These are phyloP conservation scores for Trissolcus japonicus DNA, from an alignment of 2,888 invertebrate genomes.

Conservation along the genomic window DNA sequence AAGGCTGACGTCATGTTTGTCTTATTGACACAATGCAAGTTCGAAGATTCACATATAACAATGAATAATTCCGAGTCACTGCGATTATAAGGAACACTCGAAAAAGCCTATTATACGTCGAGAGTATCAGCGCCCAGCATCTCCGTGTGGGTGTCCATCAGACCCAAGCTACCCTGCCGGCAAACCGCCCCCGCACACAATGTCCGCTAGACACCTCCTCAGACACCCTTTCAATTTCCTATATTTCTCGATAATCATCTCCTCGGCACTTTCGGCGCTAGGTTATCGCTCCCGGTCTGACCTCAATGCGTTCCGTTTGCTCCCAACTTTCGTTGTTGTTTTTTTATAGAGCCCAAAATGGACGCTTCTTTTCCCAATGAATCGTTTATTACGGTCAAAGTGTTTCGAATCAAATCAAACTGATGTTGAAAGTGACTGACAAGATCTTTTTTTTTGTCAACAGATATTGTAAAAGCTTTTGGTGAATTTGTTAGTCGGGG, in stretches of 20 bases:
- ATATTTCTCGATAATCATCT: conserved; percentile 73
- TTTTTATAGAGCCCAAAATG: conserved; percentile 26
- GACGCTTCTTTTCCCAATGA: conserved; percentile 9
- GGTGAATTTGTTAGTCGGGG: too few relatives aligned
- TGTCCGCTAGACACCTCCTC: conserved; percentile 71
- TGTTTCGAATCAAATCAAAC: conserved; percentile 9
- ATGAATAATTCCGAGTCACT: conserved; percentile 55
- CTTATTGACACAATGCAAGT: conserved; percentile 50
- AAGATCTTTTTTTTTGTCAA: conserved; percentile 1
- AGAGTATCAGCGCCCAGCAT: conserved; percentile 56
- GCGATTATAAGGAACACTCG: conserved; percentile 47
- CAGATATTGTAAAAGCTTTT: too few relatives aligned
- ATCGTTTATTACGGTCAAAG: conserved; percentile 22
- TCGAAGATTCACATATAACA: conserved; percentile 32
- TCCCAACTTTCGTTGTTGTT: conserved; percentile 10
- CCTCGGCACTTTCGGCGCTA: conserved; percentile 48
- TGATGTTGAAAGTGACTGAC: conserved; percentile 15
- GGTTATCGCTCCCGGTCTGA: conserved; percentile 45
- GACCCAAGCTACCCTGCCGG: conserved; percentile 52
- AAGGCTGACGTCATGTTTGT: conserved; percentile 51
- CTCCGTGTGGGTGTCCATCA: conserved; percentile 58
- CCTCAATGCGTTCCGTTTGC: conserved; percentile 34
- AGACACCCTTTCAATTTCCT: conserved; percentile 75
- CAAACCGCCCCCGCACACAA: conserved; percentile 53
- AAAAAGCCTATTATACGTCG: conserved; percentile 55